Conservation (phyloP, 2,888 invertebrate genomes). For the Odontocolon sp. region DNA sequence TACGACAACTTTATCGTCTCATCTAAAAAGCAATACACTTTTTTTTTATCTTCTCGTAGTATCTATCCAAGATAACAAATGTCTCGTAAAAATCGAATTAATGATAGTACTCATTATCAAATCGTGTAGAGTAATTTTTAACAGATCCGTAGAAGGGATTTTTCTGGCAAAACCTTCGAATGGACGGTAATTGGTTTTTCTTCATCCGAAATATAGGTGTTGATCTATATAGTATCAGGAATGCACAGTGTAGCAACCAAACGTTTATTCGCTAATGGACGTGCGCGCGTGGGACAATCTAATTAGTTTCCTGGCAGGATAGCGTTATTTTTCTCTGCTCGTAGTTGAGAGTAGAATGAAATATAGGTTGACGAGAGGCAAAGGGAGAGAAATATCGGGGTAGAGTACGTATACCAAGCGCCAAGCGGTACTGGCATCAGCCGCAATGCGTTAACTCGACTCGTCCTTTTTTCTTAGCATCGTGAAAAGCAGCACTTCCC, state of each 20-base stretch:
- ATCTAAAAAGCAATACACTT: not conserved
- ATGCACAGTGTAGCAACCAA: conserved; percentile 22
- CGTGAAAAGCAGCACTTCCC: conserved; percentile 39
- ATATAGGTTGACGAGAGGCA: too few species aligned
- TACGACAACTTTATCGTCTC: conserved; percentile 1
- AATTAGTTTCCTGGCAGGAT: conserved; percentile 43
- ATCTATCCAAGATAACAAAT: not conserved
- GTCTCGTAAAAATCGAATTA: not conserved
- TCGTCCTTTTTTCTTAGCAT: conserved; percentile 54
- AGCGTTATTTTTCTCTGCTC: conserved; percentile 36
- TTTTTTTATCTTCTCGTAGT: not conserved
- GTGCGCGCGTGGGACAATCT: conserved; percentile 33
- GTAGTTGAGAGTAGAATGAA: conserved; percentile 16
- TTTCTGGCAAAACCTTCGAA: not conserved
- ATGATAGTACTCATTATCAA: too few species aligned
- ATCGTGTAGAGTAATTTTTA: too few species aligned
- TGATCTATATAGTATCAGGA: not conserved
- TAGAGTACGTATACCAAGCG: conserved; percentile 15
- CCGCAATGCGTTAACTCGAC: conserved; percentile 59
- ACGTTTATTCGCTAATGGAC: conserved; percentile 46
- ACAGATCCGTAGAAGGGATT: too few species aligned
- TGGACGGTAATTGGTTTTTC: conserved; percentile 6
- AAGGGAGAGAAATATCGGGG: conserved; percentile 25
- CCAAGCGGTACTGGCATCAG: conserved; percentile 50
- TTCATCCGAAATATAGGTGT: not conserved